Evolutionary conservation across 2,888 invertebrate species (phyloP), one percentile per base, ranked within the genome.

Genomic region (Callyntrura sp.): DNA sequence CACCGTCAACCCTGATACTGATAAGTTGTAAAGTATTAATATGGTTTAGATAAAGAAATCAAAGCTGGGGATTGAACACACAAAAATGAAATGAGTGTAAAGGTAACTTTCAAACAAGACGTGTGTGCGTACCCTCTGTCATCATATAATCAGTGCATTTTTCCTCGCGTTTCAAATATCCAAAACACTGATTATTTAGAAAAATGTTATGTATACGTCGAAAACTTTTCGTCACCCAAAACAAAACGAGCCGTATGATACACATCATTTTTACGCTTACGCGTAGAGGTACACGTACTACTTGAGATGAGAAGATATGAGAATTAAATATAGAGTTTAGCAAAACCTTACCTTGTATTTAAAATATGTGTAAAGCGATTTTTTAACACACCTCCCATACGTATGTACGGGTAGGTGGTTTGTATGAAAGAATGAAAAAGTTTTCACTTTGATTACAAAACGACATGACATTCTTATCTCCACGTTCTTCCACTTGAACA

Each of bases 401-500:
- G n/a, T n/a, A n/a, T n/a, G n/a, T n/a, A n/a, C n/a, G n/a, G n/a
- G n/a, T n/a, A n/a, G n/a, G n/a, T n/a, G n/a, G n/a, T n/a, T n/a
- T n/a, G n/a, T n/a, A 35, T 76, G 51, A 76, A 76, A 55, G 55
- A 11, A 76, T 25, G 55, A 51, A 25, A 28, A 57, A 60, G 57
- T 43, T 57, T 79, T 79, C 57, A 28, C 23, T 17, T 43, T 20
- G 35, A 79, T 55, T 35, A 57, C 28, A n/a, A 79, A 55, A 55
- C 57, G 35, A 79, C 57, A 79, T 20, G 76, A 25, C 60, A 57
- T 55, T 79, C 79, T 79, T 79, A 79, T 79, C 79, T 57, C 79
- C 79, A 79, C 79, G 79, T 79, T 79, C 57, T 79, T 79, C 82
- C 82, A 82, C 82, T 82, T 82, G 82, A 82, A 25, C 62, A 62